Conservation (phyloP, 2,888 invertebrate species). For the Minunthozetes semirufus region DNA sequence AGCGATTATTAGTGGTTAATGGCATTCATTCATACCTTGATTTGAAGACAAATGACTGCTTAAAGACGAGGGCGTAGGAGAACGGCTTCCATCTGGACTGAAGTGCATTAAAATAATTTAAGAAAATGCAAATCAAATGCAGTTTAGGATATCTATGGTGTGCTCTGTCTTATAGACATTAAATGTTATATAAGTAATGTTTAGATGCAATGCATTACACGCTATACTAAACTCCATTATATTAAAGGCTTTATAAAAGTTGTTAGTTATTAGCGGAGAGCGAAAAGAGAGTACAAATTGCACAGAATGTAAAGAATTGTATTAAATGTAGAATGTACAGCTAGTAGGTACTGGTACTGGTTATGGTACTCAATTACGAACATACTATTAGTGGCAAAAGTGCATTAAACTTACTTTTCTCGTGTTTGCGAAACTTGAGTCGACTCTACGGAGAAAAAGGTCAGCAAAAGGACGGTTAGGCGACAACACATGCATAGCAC, state of each 20-base stretch:
- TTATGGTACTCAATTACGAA: too few relatives aligned
- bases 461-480: constrained; percentile 21
- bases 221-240: background rate
- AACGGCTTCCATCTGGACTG: constrained; percentile 36
- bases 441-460: constrained; percentile 9
- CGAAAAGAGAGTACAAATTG: too few relatives aligned
- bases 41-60: constrained; percentile 38
- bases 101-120: constrained; percentile 18
- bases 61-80: constrained; percentile 36
- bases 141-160: too few relatives aligned
- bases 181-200: background rate
- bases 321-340: too few relatives aligned
- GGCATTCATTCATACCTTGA: constrained; percentile 34
- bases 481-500: constrained; percentile 25
- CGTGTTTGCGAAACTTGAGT: constrained; percentile 28
- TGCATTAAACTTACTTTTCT: constrained; percentile 32
- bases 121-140: constrained; percentile 15
- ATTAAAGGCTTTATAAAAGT: constrained; percentile 4
- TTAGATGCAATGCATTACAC: background rate
- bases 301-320: background rate
- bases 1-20: background rate
- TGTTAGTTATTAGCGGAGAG: constrained; percentile 1
- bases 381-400: background rate
- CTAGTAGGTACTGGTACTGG: too few relatives aligned
- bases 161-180: background rate